These are phyloP conservation scores for Myathropa florea DNA, from an alignment of 2,888 invertebrate genomes.

Conservation along the genomic window DNA sequence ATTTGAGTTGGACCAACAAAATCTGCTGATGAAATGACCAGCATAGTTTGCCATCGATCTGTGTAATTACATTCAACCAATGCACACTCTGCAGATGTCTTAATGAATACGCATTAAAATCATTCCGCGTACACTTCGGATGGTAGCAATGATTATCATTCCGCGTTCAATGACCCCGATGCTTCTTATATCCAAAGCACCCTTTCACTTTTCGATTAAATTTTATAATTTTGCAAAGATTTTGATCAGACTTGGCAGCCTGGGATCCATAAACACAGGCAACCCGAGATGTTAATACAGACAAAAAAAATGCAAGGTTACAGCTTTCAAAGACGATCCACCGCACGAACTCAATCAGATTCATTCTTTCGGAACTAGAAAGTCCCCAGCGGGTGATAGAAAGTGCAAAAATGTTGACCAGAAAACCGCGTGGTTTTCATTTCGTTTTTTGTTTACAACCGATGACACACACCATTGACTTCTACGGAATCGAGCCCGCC, in stretches of 20 bases:
- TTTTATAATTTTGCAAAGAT: background rate
- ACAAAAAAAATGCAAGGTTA: conserved; percentile 1
- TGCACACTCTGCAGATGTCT: background rate
- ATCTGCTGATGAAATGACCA: too few relatives aligned
- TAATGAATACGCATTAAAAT: background rate
- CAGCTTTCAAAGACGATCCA: background rate
- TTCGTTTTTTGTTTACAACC: background rate
- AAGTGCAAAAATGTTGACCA: conserved; percentile 8
- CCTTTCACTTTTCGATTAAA: background rate
- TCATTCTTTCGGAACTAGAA: conserved; percentile 9
- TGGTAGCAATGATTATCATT: background rate
- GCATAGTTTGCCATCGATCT: background rate
- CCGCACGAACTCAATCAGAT: background rate
- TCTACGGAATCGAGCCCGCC: background rate
- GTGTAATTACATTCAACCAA: background rate
- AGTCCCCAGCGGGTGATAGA: conserved; percentile 4
- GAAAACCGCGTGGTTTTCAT: background rate
- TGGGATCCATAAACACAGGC: background rate
- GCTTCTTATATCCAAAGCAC: background rate
- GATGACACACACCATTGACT: conserved; percentile 16
- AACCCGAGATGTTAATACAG: background rate
- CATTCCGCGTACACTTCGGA: background rate
- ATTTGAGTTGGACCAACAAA: too few relatives aligned
- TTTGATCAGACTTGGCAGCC: background rate
- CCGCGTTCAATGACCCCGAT: background rate